Percentiles rank a stretch among this genome's conserved stretches.
These are phyloP conservation scores for Eubasilissa regina DNA, from an alignment of 1,140 invertebrate genomes.

Conservation along the genomic window DNA sequence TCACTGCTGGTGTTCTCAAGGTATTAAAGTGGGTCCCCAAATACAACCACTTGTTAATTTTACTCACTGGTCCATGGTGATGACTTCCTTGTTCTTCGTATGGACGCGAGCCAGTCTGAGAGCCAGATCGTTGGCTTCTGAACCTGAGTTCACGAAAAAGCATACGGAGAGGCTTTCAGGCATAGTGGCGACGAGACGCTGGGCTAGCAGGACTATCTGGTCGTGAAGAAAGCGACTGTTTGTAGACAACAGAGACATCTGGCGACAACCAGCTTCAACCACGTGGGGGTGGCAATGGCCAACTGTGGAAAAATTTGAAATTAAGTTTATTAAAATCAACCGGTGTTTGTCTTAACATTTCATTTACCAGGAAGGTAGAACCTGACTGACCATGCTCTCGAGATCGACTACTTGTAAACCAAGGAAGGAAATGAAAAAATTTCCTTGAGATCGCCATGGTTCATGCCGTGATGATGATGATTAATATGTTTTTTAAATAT, in stretches of 20 bases:
- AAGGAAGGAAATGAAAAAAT: no score
- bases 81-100: constrained; percentile 91
- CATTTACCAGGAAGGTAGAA: no score
- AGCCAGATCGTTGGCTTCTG: constrained; percentile 98
- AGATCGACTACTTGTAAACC: no score
- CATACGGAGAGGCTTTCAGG: constrained; percentile 90
- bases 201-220: constrained; percentile 92
- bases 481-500: no score
- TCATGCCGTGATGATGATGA: no score
- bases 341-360: no score
- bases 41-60: neutral
- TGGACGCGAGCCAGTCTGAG: constrained; percentile 90
- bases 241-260: constrained; percentile 92
- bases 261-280: constrained; percentile 87
- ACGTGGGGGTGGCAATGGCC: constrained; percentile 97
- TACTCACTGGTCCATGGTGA: constrained; percentile 97
- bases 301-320: constrained; percentile 76
- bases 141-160: constrained; percentile 99
- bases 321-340: no score
- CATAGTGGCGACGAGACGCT: constrained; percentile 87
- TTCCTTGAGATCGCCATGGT: no score
- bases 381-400: no score
- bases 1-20: neutral
- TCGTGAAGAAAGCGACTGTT: constrained; percentile 97
- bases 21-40: neutral